A percentile compares a stretch with the other conserved stretches of the same genome.
These are phyloP conservation scores for Agapornis canus DNA, from an alignment of 2,797 vertebrate genomes.

Conservation along the genomic window DNA sequence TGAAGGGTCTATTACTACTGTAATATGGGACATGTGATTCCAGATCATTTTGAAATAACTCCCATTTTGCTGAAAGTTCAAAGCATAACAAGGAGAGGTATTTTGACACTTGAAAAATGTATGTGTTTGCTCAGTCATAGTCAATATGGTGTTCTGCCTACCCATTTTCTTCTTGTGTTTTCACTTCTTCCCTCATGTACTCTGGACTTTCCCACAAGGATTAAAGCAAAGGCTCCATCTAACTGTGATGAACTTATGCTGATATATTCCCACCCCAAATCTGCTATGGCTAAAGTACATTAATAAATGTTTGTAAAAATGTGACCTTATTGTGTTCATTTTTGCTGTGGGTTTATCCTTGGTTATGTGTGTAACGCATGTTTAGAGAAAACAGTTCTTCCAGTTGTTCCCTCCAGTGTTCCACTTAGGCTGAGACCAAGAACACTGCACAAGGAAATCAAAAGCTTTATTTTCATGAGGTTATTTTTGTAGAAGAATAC, in stretches of 20 bases:
- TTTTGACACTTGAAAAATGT: constrained; percentile 19
- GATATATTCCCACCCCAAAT: not conserved
- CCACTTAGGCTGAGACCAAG: not conserved
- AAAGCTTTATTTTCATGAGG: not conserved
- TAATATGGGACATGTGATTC: not conserved
- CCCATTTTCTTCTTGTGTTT: not conserved
- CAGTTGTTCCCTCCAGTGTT: not conserved
- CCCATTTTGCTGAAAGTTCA: not conserved
- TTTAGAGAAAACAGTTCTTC: not conserved
- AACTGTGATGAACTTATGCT: not conserved
- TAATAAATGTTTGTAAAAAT: not conserved
- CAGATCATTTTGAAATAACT: constrained; percentile 17
- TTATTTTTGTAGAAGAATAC: not conserved
- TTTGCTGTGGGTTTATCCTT: not conserved
- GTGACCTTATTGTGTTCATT: not conserved
- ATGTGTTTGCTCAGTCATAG: not conserved
- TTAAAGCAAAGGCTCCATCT: not conserved
- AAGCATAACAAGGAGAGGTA: not conserved
- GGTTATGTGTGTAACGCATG: rapidly evolving
- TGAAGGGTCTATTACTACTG: not conserved
- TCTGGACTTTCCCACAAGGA: not conserved
- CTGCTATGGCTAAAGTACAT: not conserved
- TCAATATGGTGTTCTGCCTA: not conserved
- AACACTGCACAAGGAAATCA: not conserved
- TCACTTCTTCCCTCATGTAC: not conserved